phyloP scores from a whole-genome alignment of 2,888 invertebrate species.

The Mimachlamys varia region DNA sequence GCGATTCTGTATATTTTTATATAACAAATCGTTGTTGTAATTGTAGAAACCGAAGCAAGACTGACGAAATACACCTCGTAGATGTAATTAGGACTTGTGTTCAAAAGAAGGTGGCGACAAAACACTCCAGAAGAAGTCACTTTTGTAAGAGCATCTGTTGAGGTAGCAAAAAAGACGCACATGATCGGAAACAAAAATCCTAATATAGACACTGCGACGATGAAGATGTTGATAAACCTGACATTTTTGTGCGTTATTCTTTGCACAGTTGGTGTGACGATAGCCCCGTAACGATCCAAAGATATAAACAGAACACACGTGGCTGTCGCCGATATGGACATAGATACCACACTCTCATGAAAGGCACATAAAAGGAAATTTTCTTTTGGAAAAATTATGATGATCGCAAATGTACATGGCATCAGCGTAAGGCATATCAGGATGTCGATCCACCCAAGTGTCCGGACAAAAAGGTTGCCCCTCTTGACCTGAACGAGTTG shows the following conservation, averaged over 20 bases:
- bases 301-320: slow-evolving; percentile 42
- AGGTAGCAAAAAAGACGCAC: background rate
- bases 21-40: slow-evolving; percentile 38
- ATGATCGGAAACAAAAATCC: slow-evolving; percentile 44
- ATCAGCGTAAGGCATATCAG: background rate
- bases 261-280: slow-evolving; percentile 20
- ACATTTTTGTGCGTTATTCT: slow-evolving; percentile 11
- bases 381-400: slow-evolving; percentile 37
- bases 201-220: slow-evolving; percentile 20
- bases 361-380: slow-evolving; percentile 41
- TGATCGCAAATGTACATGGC: slow-evolving; percentile 40
- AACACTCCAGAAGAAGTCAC: background rate
- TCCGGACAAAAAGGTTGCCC: background rate
- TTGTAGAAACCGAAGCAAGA: slow-evolving; percentile 25
- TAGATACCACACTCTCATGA: slow-evolving; percentile 42
- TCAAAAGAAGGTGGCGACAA: slow-evolving; percentile 41
- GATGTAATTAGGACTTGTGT: slow-evolving; percentile 38
- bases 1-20: slow-evolving; percentile 41
- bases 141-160: background rate
- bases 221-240: slow-evolving; percentile 23
- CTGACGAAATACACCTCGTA: slow-evolving; percentile 42
- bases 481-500: background rate
- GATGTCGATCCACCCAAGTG: background rate
- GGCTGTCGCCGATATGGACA: slow-evolving; percentile 35
- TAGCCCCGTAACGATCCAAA: slow-evolving; percentile 45